Conservation (phyloP, 2,888 invertebrate genomes). For the Cecidostiba fungosa region DNA sequence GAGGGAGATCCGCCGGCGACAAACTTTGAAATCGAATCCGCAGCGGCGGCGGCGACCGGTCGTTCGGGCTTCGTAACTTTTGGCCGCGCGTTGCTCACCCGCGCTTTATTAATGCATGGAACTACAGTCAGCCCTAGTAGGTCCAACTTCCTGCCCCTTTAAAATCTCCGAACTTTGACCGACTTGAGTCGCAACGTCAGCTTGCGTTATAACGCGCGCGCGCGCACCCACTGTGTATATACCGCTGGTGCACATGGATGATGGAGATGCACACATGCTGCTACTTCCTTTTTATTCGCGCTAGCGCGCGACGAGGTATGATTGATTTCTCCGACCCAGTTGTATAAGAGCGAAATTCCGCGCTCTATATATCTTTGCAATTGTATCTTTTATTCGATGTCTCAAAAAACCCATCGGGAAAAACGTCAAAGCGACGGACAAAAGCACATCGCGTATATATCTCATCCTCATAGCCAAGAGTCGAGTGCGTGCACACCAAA, state of each 20-base stretch:
- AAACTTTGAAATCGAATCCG: slow-evolving; percentile 1
- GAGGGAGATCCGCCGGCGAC: not conserved
- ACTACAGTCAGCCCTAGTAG: not conserved
- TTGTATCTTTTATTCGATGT: not conserved
- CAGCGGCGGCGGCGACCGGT: not conserved
- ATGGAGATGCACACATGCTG: not conserved
- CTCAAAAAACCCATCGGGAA: too few relatives aligned
- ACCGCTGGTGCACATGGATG: not conserved
- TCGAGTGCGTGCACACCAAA: not conserved
- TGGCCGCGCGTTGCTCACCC: not conserved
- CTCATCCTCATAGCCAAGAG: not conserved
- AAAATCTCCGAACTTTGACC: slow-evolving; percentile 33
- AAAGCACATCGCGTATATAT: too few relatives aligned
- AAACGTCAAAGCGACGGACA: too few relatives aligned
- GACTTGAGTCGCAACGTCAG: slow-evolving; percentile 22
- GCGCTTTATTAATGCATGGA: slow-evolving; percentile 51
- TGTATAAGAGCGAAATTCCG: not conserved
- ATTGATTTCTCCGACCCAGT: not conserved
- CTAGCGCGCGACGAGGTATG: not conserved
- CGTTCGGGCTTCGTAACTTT: slow-evolving; percentile 30
- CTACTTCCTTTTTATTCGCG: slow-evolving; percentile 6
- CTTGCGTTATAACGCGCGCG: not conserved
- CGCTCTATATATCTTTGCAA: not conserved
- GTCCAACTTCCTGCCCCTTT: not conserved
- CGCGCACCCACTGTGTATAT: too few relatives aligned